Conservation (phyloP, 2,113 vertebrate species). For the Leucoraja erinaceus region DNA sequence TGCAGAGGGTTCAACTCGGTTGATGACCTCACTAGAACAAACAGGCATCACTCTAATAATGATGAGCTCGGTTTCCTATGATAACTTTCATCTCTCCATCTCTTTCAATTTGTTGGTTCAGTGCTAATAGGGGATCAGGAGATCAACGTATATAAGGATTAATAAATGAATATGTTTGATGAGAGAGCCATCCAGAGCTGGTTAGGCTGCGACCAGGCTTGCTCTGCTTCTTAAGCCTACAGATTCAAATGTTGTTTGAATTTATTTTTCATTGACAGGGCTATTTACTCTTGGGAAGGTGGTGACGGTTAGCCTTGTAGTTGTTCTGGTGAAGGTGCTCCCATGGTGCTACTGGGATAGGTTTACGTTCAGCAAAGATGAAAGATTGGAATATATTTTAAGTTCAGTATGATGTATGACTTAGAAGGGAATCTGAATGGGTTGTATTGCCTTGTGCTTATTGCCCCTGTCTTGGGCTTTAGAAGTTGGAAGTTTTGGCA, state of each 20-base stretch:
- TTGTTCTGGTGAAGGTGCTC: no score
- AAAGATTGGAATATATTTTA: no score
- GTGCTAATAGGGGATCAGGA: background rate
- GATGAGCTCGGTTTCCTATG: background rate
- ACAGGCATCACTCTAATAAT: background rate
- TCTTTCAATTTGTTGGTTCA: slow-evolving; percentile 18
- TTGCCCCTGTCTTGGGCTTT: no score
- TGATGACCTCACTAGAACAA: background rate
- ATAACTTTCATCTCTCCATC: background rate
- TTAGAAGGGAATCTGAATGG: no score
- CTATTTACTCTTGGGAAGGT: no score
- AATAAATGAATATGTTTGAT: slow-evolving; percentile 39
- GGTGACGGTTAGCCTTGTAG: no score
- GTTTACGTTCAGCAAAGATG: no score
- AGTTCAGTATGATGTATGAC: no score
- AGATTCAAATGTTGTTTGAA: background rate
- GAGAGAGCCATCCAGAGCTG: background rate
- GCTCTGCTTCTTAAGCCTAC: background rate
- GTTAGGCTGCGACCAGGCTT: background rate
- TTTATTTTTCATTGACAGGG: background rate
- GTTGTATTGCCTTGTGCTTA: no score
- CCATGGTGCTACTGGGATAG: no score
- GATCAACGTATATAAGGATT: background rate
- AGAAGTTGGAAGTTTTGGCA: no score
- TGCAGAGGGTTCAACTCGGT: background rate